Evolutionary conservation across 2,797 vertebrate genomes (phyloP).

Genomic region (Chrosomus eos): DNA sequence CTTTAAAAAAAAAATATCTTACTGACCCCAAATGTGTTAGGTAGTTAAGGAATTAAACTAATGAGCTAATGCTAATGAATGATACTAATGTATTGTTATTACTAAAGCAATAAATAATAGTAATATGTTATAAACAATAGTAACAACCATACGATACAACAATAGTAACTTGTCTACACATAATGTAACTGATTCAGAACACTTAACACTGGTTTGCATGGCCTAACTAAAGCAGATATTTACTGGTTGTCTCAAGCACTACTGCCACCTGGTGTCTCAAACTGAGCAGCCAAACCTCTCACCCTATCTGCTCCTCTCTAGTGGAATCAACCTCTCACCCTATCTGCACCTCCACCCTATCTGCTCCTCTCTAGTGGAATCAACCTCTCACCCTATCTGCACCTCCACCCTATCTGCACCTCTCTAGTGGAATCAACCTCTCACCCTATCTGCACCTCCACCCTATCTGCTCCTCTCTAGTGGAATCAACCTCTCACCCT

Average conservation of each 20-base stretch:
- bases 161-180: neutral
- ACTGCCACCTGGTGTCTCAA: conserved; percentile 36
- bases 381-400: no score
- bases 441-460: no score
- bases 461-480: no score
- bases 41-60: neutral
- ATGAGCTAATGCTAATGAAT: neutral
- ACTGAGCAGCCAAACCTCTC: no score
- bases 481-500: no score
- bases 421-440: no score
- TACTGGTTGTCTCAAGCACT: neutral
- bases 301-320: neutral
- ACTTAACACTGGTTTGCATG: neutral
- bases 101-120: neutral
- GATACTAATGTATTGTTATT: neutral
- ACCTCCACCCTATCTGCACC: no score
- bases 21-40: neutral
- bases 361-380: no score
- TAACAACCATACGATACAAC: no score
- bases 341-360: neutral
- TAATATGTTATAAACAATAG: neutral
- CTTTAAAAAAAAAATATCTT: neutral
- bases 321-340: neutral
- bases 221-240: neutral
- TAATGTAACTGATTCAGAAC: neutral